Base-by-base conservation (phyloP, 2,797 vertebrate species). In the Dryobates pubescens region DNA sequence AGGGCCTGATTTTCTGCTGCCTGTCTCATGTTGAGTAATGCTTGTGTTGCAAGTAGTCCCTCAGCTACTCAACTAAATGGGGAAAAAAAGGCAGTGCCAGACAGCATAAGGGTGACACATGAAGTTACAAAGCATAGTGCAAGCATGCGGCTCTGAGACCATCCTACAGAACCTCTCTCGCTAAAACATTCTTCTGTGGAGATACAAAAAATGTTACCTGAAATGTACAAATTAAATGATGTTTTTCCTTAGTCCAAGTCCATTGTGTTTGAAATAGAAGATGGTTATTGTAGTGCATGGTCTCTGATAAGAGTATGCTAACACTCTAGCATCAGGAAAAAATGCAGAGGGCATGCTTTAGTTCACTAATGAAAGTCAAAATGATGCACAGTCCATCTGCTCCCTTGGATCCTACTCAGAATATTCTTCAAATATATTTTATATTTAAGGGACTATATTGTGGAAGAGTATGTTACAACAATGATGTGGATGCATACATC, bases 261-360 rank as follows among this genome's bases (percentile, higher is more conserved):
- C 10, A 19, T 6, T 75, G 26, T 24, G 18, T 47, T 27, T 59
- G 41, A 61, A 93, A 22, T 18, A 43, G 36, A 57, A 82, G n/a
- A 29, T 0, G 1, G 38, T 8, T 34, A 4, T 3, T 27, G 34
- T 4, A 71, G 38, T 3, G 9, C 5, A 4, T 4, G 20, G 13
- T 36, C 32, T 80, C 67, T 64, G 6, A 10, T 14, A n/a, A 29
- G 27, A 7, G 24, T 9, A 4, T 2, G 4, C 26, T 64, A 36
- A 23, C 22, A 14, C 3, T 5, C 14, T 24, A n/a, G 4, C 23
- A 43, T 17, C 27, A 20, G 2, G 19, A 54, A 68, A 58, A 71
- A 27, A 0, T 26, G 30, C 0, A 1, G 13, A 38, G 10, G 4
- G 4, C 3, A 23, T 14, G 20, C 24, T 81, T 64, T 41, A 58